These are phyloP conservation scores for Xerus inauris DNA, from an alignment of 2,113 vertebrate genomes.

Conservation along the genomic window DNA sequence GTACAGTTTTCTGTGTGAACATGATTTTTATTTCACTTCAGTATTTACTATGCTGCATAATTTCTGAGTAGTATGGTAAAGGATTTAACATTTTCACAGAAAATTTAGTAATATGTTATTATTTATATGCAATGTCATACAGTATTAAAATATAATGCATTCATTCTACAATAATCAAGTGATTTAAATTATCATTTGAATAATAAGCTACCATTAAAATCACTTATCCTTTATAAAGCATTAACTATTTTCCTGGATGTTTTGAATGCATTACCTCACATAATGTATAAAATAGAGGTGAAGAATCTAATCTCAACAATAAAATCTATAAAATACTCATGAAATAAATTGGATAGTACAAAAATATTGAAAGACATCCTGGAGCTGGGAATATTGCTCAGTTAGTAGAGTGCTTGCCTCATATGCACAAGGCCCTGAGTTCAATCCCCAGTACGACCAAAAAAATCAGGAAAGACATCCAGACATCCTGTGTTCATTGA, in stretches of 20 bases:
- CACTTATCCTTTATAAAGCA: background rate
- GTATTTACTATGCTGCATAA: background rate
- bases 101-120: background rate
- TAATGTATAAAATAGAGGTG: background rate
- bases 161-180: background rate
- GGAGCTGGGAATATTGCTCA: no score
- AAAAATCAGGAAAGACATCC: no score
- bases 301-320: no score
- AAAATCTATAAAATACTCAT: background rate
- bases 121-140: background rate
- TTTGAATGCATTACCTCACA: background rate
- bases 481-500: background rate
- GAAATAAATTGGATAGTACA: background rate
- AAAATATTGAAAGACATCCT: background rate
- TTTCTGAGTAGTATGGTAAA: background rate
- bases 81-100: background rate
- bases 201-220: background rate
- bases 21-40: background rate
- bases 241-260: background rate
- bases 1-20: background rate
- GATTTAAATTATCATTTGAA: background rate
- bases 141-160: background rate
- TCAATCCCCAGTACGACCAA: no score
- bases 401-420: no score
- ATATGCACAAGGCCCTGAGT: no score